Base-by-base conservation (phyloP, 2,113 vertebrate genomes). In the Solea solea region DNA sequence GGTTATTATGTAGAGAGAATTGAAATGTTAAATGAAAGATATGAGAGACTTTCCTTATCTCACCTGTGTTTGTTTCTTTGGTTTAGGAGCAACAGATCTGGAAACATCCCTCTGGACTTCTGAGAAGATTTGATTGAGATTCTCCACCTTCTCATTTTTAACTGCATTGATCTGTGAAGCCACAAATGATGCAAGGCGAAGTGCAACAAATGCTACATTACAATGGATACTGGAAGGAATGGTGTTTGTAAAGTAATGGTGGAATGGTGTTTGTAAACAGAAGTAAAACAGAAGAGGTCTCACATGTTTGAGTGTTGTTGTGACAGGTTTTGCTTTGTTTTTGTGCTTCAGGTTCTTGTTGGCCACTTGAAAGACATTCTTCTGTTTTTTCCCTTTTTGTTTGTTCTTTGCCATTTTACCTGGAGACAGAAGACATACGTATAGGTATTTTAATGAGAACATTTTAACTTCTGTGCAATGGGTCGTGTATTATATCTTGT, bases 41-140 rank as follows among this genome's bases (percentile, higher is more conserved):
- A 2, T 50, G 9, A 58, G 3, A 11, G 0, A 10, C 1, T 9
- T 34, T 9, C 10, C 21, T 57, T 27, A 12, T 28, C 63, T 6
- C 82, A 94, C 93, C 93, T 81, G 75, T 2, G 81, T 48, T 66
- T 57, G 80, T 48, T 84, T 88, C 81, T 89, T 91, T 1, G 93
- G 69, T 78, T 93, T 88, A 10, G 87, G 83, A 45, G 88, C 87
- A 9, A 91, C 88, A 8, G 86, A 75, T 92, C 94, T 96, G 5
- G 96, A 95, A 49, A 96, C 39, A 9, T 97, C 95, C 78, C 93
- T 91, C 83, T 96, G 96, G 68, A 98, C 90, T 72, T 96, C 89
- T 60, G 93, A 82, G 88, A 98, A 98, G 54, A 95, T 92, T 81
- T 95, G 92, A 80, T 98, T 97, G 73, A 97, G 80, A 77, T 83